Base-by-base conservation (phyloP, 2,888 invertebrate species). In the Heliconius hortense region DNA sequence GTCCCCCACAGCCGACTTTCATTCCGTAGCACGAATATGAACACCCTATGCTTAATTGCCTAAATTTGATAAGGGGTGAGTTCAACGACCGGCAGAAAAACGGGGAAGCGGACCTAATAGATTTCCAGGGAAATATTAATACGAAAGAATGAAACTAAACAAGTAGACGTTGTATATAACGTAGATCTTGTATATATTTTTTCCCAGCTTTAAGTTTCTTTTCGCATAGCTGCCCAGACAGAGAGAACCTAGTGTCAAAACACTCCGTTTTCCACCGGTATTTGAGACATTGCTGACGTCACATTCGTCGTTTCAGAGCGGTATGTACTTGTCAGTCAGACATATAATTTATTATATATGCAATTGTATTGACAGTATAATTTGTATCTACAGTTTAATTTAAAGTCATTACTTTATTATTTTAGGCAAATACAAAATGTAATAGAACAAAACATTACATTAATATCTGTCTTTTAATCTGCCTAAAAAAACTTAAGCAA, bases 11-110 rank as follows among this genome's bases (percentile, higher is more conserved):
- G 84, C 84, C 84, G 83, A 87, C 88, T 87, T 89, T 88, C 90
- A 89, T 91, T 88, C 90, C 90, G 84, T 84, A 86, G 88, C 90
- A 89, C 85, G 85, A 83, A 82, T 79, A 80, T 79, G 87, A 86
- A 87, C 91, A 87, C 92, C 90, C 92, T 89, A 87, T 87, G 86
- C 82, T 88, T 93, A 93, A 93, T 93, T 92, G 91, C 88, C 88
- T 83, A 85, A 90, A 90, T 87, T 88, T 86, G 87, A 86, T 86
- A 87, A 87, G 86, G 85, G 85, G 83, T 81, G 82, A 85, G 93
- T 89, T 92, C 91, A 90, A 88, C 81, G 89, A 88, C 86, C 91
- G 84, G 76, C 79, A 68, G 79, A 80, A 83, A 85, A 82, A 84
- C 84, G 84, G 88, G 82, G 80, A 80, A 87, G 81, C 82, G 81